Evolutionary conservation across 2,888 invertebrate species (phyloP).

Genomic region (Desoria tigrina): DNA sequence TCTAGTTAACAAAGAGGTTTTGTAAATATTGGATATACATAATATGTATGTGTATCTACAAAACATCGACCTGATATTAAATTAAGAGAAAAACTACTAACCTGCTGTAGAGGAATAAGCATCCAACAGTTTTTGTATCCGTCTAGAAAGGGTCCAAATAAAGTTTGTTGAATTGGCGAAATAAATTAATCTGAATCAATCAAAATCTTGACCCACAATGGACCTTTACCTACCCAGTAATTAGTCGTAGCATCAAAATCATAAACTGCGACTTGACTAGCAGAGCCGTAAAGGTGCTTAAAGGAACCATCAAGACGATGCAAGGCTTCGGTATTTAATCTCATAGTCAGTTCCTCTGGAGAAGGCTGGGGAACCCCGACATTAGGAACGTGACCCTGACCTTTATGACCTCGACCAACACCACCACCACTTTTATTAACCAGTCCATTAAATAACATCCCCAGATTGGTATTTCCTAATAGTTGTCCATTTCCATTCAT

Average conservation of each 20-base stretch:
- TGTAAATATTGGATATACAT: too few species aligned
- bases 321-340: conserved; percentile 10
- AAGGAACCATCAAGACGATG: conserved; percentile 1
- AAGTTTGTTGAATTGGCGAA: neutral
- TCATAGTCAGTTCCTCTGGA: conserved; percentile 1
- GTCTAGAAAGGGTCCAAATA: neutral
- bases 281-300: neutral
- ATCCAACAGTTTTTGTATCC: conserved; percentile 8
- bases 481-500: too few species aligned
- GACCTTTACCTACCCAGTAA: conserved; percentile 18
- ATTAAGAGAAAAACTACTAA: too few species aligned
- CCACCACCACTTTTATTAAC: neutral
- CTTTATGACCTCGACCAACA: neutral
- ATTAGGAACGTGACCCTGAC: too few species aligned
- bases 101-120: conserved; percentile 10
- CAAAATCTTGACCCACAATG: too few species aligned
- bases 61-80: too few species aligned
- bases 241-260: conserved; percentile 10
- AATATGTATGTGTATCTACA: too few species aligned
- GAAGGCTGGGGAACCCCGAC: too few species aligned
- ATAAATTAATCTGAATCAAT: neutral
- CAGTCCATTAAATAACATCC: neutral
- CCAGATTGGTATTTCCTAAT: conserved; percentile 1
- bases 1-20: too few species aligned
- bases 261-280: conserved; percentile 18